Base-by-base conservation (phyloP, 2,888 invertebrate genomes). In the Folsomia manolachei region DNA sequence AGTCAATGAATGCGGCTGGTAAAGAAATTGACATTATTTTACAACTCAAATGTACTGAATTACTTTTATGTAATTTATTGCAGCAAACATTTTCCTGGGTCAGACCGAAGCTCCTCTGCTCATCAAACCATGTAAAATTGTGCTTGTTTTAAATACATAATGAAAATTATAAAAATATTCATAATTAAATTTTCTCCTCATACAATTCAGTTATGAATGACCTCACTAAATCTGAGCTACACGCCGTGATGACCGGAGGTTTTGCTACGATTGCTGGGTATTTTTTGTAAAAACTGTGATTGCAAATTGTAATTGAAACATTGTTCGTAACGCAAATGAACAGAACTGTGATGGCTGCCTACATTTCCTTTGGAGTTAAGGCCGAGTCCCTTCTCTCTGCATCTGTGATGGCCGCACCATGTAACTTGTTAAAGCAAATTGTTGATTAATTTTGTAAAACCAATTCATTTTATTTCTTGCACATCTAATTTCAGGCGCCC, bases 41-140 rank as follows among this genome's bases (percentile, higher is more conserved):
- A n/a, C n/a, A n/a, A n/a, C n/a, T n/a, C n/a, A n/a, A n/a, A n/a
- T n/a, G n/a, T n/a, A n/a, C n/a, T n/a, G n/a, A n/a, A 4, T 39
- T 14, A 39, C 14, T 39, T 39, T 39, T 39, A 9, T 39, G 39
- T 14, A 39, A n/a, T n/a, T n/a, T n/a, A n/a, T n/a, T 18, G 92
- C 96, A 0, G 96, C 94, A 0, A 97, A 96, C 83, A 93, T 96
- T 27, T 98, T 98, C 82, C 86, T 98, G 21, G 97, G 97, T 74
- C 84, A 94, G 94, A 90, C 92, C 0, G 98, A 98, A 86, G 92
- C 95, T 1, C 92, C 95, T 0, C 84, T 98, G 63, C 83, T 98
- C 70, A 90, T 98, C 71, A 90, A 91, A 81, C 96, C 97, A 0
- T 97, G n/a, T n/a, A n/a, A n/a, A n/a, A n/a, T n/a, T n/a, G n/a